Percentiles rank a stretch among this genome's conserved stretches.
Evolutionary conservation across 2,888 invertebrate genomes (phyloP).

Genomic region (Tenodera sinensis): DNA sequence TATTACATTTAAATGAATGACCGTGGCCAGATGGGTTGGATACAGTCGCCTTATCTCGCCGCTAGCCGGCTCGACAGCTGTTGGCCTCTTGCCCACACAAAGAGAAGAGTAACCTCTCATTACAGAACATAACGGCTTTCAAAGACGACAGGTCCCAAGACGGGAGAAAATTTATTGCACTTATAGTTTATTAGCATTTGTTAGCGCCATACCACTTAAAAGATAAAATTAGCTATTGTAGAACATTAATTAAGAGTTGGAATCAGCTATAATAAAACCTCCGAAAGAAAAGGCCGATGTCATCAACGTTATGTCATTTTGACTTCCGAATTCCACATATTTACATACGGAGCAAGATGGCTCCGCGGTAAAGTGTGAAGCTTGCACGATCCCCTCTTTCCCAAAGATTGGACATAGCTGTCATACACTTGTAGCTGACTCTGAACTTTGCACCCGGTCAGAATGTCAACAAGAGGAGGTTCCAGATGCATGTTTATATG

Average conservation of each 20-base stretch:
- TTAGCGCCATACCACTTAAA: neutral
- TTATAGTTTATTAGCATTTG: neutral
- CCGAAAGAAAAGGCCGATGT: too few relatives aligned
- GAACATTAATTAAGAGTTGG: neutral
- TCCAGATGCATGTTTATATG: too few relatives aligned
- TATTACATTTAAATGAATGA: neutral
- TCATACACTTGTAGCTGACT: too few relatives aligned
- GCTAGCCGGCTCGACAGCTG: neutral
- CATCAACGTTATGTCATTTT: too few relatives aligned
- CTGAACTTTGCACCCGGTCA: too few relatives aligned
- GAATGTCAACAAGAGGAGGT: too few relatives aligned
- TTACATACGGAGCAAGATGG: too few relatives aligned
- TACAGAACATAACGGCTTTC: neutral
- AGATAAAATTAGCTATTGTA: neutral
- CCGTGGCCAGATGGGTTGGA: neutral
- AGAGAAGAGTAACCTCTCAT: neutral
- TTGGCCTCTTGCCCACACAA: neutral
- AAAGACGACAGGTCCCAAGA: neutral
- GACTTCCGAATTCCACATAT: too few relatives aligned
- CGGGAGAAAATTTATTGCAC: neutral
- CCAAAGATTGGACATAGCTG: too few relatives aligned
- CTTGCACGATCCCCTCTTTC: too few relatives aligned
- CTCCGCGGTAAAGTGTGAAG: too few relatives aligned
- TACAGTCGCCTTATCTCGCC: neutral
- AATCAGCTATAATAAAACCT: too few relatives aligned